Evolutionary conservation across 2,888 invertebrate genomes (phyloP), one percentile per base, ranked within the genome.

Genomic region (Colletes collaris): DNA sequence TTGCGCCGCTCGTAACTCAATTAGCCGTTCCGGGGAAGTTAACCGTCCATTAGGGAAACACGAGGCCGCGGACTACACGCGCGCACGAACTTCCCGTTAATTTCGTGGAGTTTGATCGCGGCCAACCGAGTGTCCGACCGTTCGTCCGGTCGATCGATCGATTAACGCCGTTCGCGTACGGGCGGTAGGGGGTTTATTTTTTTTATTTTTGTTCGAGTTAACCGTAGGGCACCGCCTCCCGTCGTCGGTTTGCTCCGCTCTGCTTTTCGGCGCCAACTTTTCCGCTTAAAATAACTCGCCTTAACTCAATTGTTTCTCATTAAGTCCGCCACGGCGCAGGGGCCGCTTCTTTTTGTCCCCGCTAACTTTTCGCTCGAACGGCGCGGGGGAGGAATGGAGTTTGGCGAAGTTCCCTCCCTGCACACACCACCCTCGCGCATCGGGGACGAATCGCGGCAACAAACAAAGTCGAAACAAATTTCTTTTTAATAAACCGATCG

Each of bases 221-320:
- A n/a, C n/a, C 46, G 62, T 35, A 58, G 72, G 46, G 59, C 62
- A 76, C 16, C 50, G 6, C 7, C 46, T 10, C 11, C 27, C 27
- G 27, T 27, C 27, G 13, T 19, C 46, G 69, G 37, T 68, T 74
- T 27, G 16, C 40, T 49, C 37, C 74, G 27, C 49, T 44, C 67
- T 49, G 79, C 81, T 84, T 86, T 86, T 81, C 69, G 76, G 80
- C 80, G 80, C 79, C 79, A 82, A 85, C 85, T 84, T 85, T 87
- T 87, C 72, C 87, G 82, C 80, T 86, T 87, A 84, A 86, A 87
- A 85, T 87, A 87, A 86, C 87, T 86, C 71, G 79, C 66, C 82
- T 79, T 81, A 85, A 86, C 86, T 87, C 82, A 82, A 86, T 86
- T 86, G 85, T 84, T 85, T 87, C 84, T 87, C 86, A 84, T 86